Conservation (phyloP, 2,797 vertebrate species). For the Vipera latastei region DNA sequence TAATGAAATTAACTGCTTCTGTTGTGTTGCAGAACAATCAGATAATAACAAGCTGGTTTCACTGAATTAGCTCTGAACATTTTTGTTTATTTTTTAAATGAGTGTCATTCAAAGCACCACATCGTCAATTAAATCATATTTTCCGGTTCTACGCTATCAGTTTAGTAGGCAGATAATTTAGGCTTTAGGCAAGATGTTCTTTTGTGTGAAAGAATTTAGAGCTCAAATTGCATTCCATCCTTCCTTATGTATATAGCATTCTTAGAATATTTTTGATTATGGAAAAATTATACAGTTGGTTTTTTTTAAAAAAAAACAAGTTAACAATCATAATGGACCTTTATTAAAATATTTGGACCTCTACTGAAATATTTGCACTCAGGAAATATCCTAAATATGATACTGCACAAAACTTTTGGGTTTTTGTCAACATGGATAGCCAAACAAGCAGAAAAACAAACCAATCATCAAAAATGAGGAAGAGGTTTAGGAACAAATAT, state of each 20-base stretch:
- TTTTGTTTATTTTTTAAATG: background rate
- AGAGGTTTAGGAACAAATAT: background rate
- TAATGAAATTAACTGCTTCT: conserved; percentile 6
- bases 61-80: background rate
- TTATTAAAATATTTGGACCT: background rate
- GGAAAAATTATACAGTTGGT: background rate
- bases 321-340: background rate
- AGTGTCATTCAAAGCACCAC: background rate
- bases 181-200: background rate
- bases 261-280: background rate
- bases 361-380: background rate
- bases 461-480: background rate
- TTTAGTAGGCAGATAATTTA: background rate
- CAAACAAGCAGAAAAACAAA: background rate
- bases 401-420: background rate
- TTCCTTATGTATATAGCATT: background rate
- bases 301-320: background rate
- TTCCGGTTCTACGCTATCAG: background rate
- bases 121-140: background rate
- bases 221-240: background rate
- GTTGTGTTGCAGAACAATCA: conserved; percentile 9
- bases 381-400: background rate
- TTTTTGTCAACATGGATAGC: background rate
- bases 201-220: background rate
- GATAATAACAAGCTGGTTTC: background rate